A percentile compares a stretch with the other conserved stretches of the same genome.
Evolutionary conservation across 1,140 invertebrate genomes (phyloP).

Genomic region (Zaprionus davidi): DNA sequence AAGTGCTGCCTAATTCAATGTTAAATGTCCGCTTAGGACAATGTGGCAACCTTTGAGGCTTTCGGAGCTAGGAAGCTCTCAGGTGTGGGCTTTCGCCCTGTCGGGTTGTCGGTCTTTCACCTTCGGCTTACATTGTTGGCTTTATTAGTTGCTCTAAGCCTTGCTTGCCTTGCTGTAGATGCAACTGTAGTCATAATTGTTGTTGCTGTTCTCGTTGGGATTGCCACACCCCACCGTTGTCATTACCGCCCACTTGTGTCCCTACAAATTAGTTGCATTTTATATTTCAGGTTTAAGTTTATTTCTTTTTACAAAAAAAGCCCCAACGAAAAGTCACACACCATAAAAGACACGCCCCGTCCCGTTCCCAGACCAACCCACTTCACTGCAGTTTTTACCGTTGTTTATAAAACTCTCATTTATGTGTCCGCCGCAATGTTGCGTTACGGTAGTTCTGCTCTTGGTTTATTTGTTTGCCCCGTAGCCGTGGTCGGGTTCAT

Average conservation of each 20-base stretch:
- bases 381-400: conserved; percentile 40
- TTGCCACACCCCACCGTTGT: not conserved
- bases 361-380: not conserved
- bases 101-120: not conserved
- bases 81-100: not conserved
- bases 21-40: not conserved
- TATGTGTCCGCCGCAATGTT: conserved; percentile 59
- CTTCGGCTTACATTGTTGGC: not conserved
- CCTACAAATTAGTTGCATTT: conserved; percentile 66
- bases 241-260: conserved; percentile 21
- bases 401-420: conserved; percentile 54
- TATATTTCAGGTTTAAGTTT: conserved; percentile 60
- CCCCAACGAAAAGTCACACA: not conserved
- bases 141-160: not conserved
- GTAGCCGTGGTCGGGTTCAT: conserved; percentile 38
- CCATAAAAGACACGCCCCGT: not conserved
- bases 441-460: conserved; percentile 33
- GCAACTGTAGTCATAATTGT: conserved; percentile 1
- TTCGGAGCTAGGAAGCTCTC: not conserved
- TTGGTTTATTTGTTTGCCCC: conserved; percentile 71
- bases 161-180: not conserved
- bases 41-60: not conserved
- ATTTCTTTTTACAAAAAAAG: conserved; percentile 31
- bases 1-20: not conserved
- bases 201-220: not conserved